Evolutionary conservation across 2,113 vertebrate species (phyloP).

Genomic region (Lepus americanus): DNA sequence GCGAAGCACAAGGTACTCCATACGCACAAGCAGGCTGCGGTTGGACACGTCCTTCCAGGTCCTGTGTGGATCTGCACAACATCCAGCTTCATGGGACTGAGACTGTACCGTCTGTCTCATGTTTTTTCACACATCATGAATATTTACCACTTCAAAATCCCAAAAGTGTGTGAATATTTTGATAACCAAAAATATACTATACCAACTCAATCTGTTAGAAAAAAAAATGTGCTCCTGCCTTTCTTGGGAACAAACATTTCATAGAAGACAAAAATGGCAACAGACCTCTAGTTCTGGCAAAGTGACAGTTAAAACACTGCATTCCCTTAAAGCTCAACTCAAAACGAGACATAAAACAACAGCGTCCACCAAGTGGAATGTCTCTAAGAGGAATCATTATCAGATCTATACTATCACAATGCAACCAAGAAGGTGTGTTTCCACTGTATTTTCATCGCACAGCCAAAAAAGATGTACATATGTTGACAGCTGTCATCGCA

Average conservation of each 20-base stretch:
- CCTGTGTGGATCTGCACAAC: background rate
- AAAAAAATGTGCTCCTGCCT: background rate
- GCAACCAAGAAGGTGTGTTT: background rate
- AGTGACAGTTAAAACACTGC: constrained; percentile 44
- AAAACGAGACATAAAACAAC: constrained; percentile 52
- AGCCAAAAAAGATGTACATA: background rate
- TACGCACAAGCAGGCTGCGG: constrained; percentile 33
- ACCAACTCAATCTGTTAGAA: background rate
- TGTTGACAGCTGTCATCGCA: background rate
- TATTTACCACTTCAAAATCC: constrained; percentile 59
- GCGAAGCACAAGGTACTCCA: constrained; percentile 14
- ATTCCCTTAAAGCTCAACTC: constrained; percentile 57
- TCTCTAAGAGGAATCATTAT: constrained; percentile 7
- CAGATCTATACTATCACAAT: constrained; percentile 3
- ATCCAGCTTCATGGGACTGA: background rate
- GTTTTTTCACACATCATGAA: background rate
- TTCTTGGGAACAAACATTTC: constrained; percentile 4
- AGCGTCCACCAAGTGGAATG: constrained; percentile 36
- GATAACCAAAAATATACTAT: constrained; percentile 18
- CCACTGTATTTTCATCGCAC: background rate
- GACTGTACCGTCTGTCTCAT: background rate
- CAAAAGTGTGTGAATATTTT: constrained; percentile 26
- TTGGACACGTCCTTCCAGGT: background rate
- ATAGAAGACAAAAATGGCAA: constrained; percentile 54
- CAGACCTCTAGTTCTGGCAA: constrained; percentile 46